Base-by-base conservation (phyloP, 2,797 vertebrate species). In the Rhynchotus rufescens region DNA sequence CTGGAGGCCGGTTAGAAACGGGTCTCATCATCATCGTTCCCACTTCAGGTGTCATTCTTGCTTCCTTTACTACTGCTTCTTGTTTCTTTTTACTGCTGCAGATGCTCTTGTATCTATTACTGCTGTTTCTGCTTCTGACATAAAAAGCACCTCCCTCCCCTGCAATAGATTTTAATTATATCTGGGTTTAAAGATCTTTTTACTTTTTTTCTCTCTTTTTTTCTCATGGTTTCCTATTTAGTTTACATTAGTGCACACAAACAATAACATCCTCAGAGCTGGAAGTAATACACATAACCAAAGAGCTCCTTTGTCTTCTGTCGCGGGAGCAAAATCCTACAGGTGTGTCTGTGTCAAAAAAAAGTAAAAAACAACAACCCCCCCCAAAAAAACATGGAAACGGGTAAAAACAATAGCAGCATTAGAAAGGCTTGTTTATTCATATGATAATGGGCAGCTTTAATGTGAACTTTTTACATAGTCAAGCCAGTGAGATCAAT, bases 401-500 rank as follows among this genome's bases (percentile, higher is more conserved):
- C 20, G 28, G 28, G 25, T 23, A 85, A 91, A 96, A 92, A 76
- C 86, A 87, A 67, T 42, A 62, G 44, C 66, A 87, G 76, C 36
- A 81, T 81, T 92, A 64, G 92, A 88, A 90, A 74, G 34, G 62
- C 91, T 96, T 90, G 73, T 86, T 92, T 95, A 96, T 96, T 95
- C 74, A 78, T 90, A 96, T 85, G 93, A 89, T 93, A 95, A 94
- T 92, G 69, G 62, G 59, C 74, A 92, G 88, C 86, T 95, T 92
- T 91, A 94, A 91, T 81, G 86, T 79, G 90, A 90, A 90, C 73
- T 90, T 94, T 88, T 91, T 92, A 76, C 79, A 5, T 73, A 91
- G 79, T 78, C 0, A 4, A 94, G 88, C 51, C 91, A 95, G 86
- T 91, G 84, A 96, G 93, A 95, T 96, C 91, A 95, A 94, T 96